phyloP scores from a whole-genome alignment of 37 sponge, comb jelly and placozoan genomes.

The Sycon ciliatum region DNA sequence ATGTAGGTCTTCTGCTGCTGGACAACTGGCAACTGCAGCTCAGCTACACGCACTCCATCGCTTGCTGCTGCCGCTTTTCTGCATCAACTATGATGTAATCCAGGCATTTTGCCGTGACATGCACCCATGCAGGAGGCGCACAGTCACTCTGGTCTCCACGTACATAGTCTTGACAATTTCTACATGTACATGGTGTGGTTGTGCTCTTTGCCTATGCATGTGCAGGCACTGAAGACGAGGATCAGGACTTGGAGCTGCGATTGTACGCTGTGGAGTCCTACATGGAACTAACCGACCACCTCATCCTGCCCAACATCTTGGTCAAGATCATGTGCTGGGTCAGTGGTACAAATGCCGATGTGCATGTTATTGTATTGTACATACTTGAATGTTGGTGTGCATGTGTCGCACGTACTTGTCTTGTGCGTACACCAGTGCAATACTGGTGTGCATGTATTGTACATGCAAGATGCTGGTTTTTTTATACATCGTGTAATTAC shows the following conservation, averaged over 20 bases:
- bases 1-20: too few relatives aligned
- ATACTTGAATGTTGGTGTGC: constrained; percentile 36
- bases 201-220: neutral
- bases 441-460: neutral
- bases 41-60: too few relatives aligned
- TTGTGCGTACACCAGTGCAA: neutral
- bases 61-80: too few relatives aligned
- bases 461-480: neutral
- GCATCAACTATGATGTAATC: too few relatives aligned
- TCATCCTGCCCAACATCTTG: constrained; percentile 59
- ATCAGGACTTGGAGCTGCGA: constrained; percentile 45
- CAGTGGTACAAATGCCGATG: neutral
- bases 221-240: constrained; percentile 61
- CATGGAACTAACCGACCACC: constrained; percentile 45
- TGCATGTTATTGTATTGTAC: constrained; percentile 24
- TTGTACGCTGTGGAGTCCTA: constrained; percentile 56
- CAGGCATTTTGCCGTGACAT: too few relatives aligned
- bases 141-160: too few relatives aligned
- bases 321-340: constrained; percentile 73
- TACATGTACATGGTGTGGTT: neutral
- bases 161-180: too few relatives aligned
- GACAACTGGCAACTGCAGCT: too few relatives aligned
- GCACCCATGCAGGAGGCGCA: too few relatives aligned
- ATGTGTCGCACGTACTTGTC: neutral
- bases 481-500: neutral